Conservation (phyloP, 1,140 invertebrate genomes). For the Ctenoplectra terminalis region DNA sequence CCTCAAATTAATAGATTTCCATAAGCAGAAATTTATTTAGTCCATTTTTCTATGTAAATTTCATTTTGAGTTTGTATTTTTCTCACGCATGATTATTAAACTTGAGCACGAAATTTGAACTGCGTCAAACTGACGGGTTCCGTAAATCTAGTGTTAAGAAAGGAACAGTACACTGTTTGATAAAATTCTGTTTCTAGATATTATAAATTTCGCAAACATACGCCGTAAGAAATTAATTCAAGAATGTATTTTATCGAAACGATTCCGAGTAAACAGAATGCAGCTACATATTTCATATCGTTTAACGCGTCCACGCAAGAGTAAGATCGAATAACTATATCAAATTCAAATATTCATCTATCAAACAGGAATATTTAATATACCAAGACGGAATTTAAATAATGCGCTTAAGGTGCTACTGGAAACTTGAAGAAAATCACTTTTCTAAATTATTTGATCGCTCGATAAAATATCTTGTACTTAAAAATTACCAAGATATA, state of each 20-base stretch:
- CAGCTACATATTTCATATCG: background rate
- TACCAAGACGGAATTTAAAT: background rate
- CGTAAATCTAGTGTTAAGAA: too few relatives aligned
- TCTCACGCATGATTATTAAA: too few relatives aligned
- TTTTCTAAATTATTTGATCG: background rate
- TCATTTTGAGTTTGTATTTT: too few relatives aligned
- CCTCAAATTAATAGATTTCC: too few relatives aligned
- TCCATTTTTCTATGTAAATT: too few relatives aligned
- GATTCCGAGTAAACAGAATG: background rate
- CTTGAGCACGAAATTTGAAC: too few relatives aligned
- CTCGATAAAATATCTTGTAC: background rate
- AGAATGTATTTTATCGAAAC: background rate
- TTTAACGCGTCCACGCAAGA: background rate
- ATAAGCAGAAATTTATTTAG: too few relatives aligned
- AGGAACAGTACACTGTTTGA: too few relatives aligned
- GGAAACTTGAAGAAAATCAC: background rate
- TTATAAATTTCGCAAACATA: background rate
- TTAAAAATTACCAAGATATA: background rate
- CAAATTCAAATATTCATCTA: background rate
- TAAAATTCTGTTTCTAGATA: too few relatives aligned
- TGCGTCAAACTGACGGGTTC: too few relatives aligned
- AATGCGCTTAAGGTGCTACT: background rate
- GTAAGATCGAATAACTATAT: background rate
- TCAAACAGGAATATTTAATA: background rate
- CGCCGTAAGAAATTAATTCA: too few relatives aligned